Percentiles rank a stretch among this genome's conserved stretches.
Conservation (phyloP, 2,113 vertebrate genomes). For the Alethe diademata region DNA sequence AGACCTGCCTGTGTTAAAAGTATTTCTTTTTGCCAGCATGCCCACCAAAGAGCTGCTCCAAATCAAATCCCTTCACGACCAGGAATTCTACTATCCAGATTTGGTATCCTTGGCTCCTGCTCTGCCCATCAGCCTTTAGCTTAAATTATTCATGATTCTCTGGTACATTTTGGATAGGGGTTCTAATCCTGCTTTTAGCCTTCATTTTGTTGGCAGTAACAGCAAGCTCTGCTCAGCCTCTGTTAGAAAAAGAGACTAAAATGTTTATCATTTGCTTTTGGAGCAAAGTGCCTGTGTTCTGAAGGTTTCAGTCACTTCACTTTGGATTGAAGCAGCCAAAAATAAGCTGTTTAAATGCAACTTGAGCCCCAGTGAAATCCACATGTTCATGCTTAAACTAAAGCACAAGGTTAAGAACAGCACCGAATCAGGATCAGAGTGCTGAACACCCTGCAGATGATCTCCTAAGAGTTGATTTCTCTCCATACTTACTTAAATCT, state of each 20-base stretch:
- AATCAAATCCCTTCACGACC: neutral
- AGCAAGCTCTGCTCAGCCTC: neutral
- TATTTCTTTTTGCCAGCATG: neutral
- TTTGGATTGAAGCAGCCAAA: neutral
- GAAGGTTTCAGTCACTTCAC: neutral
- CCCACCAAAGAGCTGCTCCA: neutral
- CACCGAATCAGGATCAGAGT: neutral
- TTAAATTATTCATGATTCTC: neutral
- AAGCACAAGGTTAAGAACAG: neutral
- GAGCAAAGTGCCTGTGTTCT: neutral
- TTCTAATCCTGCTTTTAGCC: neutral
- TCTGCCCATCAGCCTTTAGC: neutral
- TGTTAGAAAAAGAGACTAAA: neutral
- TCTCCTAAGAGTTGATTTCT: neutral
- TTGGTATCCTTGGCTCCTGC: neutral
- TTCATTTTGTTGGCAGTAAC: neutral
- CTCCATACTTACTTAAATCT: conserved; percentile 79
- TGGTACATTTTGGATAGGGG: neutral
- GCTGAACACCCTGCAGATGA: neutral
- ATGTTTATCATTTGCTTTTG: neutral
- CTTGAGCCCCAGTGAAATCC: neutral
- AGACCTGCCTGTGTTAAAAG: neutral
- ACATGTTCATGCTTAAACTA: neutral
- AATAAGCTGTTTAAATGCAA: neutral
- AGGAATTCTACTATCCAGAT: neutral